Conservation (phyloP, 2,113 vertebrate genomes). For the Lampris megalopsis region DNA sequence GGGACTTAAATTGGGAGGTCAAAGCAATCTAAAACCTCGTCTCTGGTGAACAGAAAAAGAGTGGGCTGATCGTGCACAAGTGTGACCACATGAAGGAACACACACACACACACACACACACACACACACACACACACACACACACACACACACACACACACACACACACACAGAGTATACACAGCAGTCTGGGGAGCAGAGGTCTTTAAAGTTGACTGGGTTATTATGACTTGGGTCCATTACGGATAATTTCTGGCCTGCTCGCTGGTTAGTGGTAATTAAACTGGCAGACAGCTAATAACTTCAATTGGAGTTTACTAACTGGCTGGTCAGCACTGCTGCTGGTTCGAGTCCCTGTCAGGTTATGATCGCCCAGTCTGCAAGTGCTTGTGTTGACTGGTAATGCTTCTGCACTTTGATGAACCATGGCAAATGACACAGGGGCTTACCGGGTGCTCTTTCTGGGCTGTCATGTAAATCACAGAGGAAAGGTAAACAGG, state of each 20-base stretch:
- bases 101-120: neutral
- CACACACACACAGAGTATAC: slow-evolving; percentile 19
- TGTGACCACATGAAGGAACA: too few species aligned
- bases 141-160: slow-evolving; percentile 12
- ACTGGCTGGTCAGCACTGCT: slow-evolving; percentile 10
- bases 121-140: neutral
- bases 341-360: slow-evolving; percentile 9
- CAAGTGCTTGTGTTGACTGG: neutral
- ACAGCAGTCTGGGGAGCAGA: slow-evolving; percentile 1
- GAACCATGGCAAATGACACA: slow-evolving; percentile 15
- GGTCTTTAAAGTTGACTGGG: slow-evolving; percentile 14
- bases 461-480: slow-evolving; percentile 19
- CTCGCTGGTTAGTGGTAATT: slow-evolving; percentile 52
- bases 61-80: too few species aligned
- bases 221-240: slow-evolving; percentile 16
- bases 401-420: slow-evolving; percentile 34
- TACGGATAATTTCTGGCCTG: slow-evolving; percentile 13
- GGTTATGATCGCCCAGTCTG: neutral
- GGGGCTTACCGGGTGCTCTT: neutral
- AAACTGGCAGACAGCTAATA: slow-evolving; percentile 53
- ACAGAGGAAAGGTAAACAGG: neutral
- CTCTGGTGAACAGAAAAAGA: neutral
- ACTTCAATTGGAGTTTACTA: slow-evolving; percentile 38
- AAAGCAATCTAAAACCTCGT: slow-evolving; percentile 5
- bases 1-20: slow-evolving; percentile 18